These are phyloP conservation scores for Mormyrus iriodes DNA, from an alignment of 2,113 vertebrate species.

Conservation along the genomic window DNA sequence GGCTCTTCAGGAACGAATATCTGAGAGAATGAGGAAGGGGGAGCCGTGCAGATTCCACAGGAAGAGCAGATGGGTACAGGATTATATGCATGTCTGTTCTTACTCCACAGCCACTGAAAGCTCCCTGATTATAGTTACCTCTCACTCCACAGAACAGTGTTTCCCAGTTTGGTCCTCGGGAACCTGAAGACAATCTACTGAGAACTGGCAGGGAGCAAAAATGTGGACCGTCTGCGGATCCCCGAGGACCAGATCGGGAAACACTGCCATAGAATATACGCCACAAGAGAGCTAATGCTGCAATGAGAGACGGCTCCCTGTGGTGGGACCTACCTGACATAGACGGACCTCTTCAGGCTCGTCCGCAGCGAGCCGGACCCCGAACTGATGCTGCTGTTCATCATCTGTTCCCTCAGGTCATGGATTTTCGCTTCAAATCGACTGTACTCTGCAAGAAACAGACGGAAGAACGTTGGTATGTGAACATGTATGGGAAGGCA, in stretches of 20 bases:
- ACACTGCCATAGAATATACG: background rate
- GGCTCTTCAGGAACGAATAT: background rate
- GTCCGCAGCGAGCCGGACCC: constrained; percentile 90
- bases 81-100: background rate
- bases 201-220: background rate
- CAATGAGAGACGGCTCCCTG: background rate
- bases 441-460: constrained; percentile 73
- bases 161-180: background rate
- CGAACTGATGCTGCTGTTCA: constrained; percentile 94
- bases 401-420: constrained; percentile 97
- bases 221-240: background rate
- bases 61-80: background rate
- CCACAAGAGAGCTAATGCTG: background rate
- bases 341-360: constrained; percentile 84
- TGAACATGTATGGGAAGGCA: background rate
- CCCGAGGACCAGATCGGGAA: background rate
- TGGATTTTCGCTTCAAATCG: constrained; percentile 97
- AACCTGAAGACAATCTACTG: background rate
- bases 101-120: background rate
- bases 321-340: constrained; percentile 65
- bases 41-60: background rate
- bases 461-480: background rate
- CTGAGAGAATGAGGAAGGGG: no score
- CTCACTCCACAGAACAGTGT: background rate
- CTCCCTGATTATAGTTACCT: background rate